Evolutionary conservation across 2,113 vertebrate species (phyloP).

Genomic region (Pseudorectes ferrugineus): DNA sequence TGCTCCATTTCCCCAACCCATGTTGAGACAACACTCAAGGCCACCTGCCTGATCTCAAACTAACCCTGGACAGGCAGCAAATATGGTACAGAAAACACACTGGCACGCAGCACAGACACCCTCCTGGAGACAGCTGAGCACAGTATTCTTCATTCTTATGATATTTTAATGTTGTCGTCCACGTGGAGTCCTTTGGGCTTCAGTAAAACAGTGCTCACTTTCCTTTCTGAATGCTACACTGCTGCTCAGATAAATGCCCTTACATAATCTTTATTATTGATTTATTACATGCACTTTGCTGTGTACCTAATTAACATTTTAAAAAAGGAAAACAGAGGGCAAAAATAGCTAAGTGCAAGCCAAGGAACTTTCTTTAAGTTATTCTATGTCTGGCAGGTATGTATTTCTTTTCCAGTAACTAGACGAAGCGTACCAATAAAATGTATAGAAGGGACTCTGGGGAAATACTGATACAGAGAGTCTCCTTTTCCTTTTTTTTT

Average conservation of each 20-base stretch:
- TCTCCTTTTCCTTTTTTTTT: not conserved
- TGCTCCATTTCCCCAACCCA: not conserved
- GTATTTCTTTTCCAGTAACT: slow-evolving; percentile 11
- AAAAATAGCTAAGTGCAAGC: slow-evolving; percentile 21
- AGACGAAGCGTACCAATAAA: not conserved
- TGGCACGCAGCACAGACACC: not conserved
- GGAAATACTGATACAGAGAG: not conserved
- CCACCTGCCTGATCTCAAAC: not conserved
- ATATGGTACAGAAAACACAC: not conserved
- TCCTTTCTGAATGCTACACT: not conserved
- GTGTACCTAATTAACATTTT: slow-evolving; percentile 1
- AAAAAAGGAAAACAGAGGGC: not conserved
- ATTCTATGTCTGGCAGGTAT: not conserved
- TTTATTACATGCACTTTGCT: not conserved
- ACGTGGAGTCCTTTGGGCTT: not conserved
- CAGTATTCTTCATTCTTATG: not conserved
- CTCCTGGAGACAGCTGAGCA: not conserved
- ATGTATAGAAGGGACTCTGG: not conserved
- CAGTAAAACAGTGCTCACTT: not conserved
- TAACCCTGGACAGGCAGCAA: not conserved
- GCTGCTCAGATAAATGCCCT: not conserved
- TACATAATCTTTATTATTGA: slow-evolving; percentile 35
- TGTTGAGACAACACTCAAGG: not conserved
- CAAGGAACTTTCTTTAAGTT: slow-evolving; percentile 6
- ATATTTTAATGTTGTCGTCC: not conserved